Evolutionary conservation across 2,888 invertebrate species (phyloP).

Genomic region (Caenorhabditis becei): DNA sequence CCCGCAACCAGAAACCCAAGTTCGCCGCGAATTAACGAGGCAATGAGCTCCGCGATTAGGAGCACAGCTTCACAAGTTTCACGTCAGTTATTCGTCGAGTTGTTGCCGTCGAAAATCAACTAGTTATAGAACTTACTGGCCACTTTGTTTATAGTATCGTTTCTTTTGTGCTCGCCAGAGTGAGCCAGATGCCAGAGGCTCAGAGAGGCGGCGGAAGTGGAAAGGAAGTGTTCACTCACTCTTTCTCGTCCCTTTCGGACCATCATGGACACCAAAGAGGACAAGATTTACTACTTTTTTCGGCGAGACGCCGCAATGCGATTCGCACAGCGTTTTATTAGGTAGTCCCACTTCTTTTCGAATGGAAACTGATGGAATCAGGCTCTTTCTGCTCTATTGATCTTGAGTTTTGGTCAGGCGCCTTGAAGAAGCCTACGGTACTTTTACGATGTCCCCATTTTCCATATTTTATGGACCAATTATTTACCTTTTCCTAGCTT

Average conservation of each 20-base stretch:
- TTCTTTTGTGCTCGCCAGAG: constrained; percentile 15
- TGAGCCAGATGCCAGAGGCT: not conserved
- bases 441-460: too few species aligned
- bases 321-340: constrained; percentile 17
- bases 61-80: too few species aligned
- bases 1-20: constrained; percentile 20
- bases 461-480: too few species aligned
- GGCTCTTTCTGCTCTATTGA: too few species aligned
- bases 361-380: not conserved
- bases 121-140: too few species aligned
- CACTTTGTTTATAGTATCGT: constrained; percentile 50
- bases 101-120: too few species aligned
- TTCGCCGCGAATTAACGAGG: constrained; percentile 10
- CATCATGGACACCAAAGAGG: constrained; percentile 50
- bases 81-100: too few species aligned
- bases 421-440: too few species aligned
- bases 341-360: constrained; percentile 8
- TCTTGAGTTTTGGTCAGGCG: too few species aligned
- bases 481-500: too few species aligned
- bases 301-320: constrained; percentile 10
- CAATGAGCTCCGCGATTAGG: constrained; percentile 11
- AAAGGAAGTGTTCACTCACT: constrained; percentile 30
- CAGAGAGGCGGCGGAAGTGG: constrained; percentile 45
- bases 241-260: constrained; percentile 33
- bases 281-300: constrained; percentile 54